These are phyloP conservation scores for Paradoxurus hermaphroditus DNA, from an alignment of 2,113 vertebrate species.

Conservation along the genomic window DNA sequence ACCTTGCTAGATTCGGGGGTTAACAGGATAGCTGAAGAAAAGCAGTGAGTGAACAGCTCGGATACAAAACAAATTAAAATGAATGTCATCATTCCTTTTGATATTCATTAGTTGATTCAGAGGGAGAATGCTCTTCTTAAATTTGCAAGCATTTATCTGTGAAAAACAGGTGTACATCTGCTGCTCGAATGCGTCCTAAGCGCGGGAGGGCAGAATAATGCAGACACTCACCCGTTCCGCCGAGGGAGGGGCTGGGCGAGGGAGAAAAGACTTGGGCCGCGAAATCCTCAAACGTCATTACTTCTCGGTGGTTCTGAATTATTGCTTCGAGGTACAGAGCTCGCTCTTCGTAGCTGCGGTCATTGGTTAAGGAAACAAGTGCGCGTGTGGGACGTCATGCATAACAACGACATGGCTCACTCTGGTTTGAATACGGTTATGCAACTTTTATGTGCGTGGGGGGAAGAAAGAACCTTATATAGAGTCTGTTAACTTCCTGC, in stretches of 20 bases:
- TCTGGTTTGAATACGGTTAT: not conserved
- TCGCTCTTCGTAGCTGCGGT: slow-evolving; percentile 94
- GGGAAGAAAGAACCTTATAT: not conserved
- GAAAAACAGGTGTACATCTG: slow-evolving; percentile 89
- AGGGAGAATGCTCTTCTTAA: slow-evolving; percentile 81
- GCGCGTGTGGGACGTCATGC: accelerated
- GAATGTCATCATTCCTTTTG: slow-evolving; percentile 88
- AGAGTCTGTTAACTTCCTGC: not conserved
- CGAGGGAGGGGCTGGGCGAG: slow-evolving; percentile 91
- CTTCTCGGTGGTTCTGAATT: slow-evolving; percentile 97
- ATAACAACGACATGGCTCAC: accelerated
- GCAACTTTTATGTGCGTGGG: accelerated
- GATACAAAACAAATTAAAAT: slow-evolving; percentile 89
- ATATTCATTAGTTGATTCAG: slow-evolving; percentile 89
- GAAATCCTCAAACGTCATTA: slow-evolving; percentile 98
- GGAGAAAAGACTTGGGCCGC: slow-evolving; percentile 97
- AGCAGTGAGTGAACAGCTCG: slow-evolving; percentile 82
- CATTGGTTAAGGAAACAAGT: slow-evolving; percentile 85
- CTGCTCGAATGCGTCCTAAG: slow-evolving; percentile 76
- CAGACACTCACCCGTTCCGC: slow-evolving; percentile 93
- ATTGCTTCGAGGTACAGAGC: slow-evolving; percentile 98
- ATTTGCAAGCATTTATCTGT: slow-evolving; percentile 88
- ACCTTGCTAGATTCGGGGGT: slow-evolving; percentile 83
- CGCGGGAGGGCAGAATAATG: slow-evolving; percentile 70
- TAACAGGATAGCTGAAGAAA: slow-evolving; percentile 86